Evolutionary conservation across 2,797 vertebrate species (phyloP).

Genomic region (Amblyraja radiata): DNA sequence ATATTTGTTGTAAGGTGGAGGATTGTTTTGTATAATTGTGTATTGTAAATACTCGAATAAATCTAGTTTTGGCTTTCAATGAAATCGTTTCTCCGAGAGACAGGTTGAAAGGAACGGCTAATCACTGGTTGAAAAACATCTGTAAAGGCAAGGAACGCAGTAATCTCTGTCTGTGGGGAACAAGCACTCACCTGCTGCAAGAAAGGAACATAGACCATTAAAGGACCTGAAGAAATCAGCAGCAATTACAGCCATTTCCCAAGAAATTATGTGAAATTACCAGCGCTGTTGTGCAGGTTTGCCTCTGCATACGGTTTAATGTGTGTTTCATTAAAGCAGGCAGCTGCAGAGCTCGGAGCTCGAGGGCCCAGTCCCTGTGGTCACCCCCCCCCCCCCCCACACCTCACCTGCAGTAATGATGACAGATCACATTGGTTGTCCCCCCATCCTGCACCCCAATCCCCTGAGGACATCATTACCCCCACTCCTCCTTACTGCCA

Average conservation of each 20-base stretch:
- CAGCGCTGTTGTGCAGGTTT: background rate
- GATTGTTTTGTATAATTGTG: no score
- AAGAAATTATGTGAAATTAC: background rate
- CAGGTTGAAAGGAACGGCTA: background rate
- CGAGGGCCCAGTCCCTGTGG: no score
- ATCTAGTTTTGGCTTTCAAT: no score
- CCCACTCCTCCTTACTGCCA: background rate
- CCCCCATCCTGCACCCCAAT: background rate
- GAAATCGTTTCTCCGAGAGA: background rate
- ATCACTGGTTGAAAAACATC: background rate
- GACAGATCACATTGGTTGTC: background rate
- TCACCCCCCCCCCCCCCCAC: no score
- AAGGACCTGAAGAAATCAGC: slow-evolving; percentile 11
- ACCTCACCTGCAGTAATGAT: slow-evolving; percentile 6
- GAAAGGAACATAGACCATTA: slow-evolving; percentile 10
- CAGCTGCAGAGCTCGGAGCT: background rate
- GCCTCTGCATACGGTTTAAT: background rate
- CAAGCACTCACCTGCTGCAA: slow-evolving; percentile 2
- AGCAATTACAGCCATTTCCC: background rate
- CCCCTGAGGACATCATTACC: slow-evolving; percentile 1
- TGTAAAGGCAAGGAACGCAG: background rate
- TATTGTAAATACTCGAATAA: no score
- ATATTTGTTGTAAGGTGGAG: no score
- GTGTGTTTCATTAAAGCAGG: background rate
- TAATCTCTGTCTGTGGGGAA: background rate